These are phyloP conservation scores for Acleris cristana DNA, from an alignment of 2,888 invertebrate genomes.

Conservation along the genomic window DNA sequence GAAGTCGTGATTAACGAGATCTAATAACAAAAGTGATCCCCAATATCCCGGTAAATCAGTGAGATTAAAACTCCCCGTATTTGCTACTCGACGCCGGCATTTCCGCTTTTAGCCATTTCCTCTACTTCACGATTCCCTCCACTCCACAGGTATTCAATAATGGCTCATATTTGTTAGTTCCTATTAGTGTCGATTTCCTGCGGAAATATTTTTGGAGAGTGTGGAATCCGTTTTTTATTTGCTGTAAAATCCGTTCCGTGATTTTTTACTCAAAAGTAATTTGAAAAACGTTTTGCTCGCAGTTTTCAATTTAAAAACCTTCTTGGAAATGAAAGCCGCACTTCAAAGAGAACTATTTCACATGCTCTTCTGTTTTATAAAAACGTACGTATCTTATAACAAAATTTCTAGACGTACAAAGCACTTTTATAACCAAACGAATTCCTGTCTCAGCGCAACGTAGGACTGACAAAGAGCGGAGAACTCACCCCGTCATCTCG, in stretches of 20 bases:
- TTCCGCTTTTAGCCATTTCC: slow-evolving; percentile 11
- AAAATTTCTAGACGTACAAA: slow-evolving; percentile 18
- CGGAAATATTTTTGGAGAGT: not conserved
- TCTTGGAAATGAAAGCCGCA: not conserved
- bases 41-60: slow-evolving; percentile 10
- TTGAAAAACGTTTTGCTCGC: no score
- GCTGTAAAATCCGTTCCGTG: not conserved
- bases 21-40: slow-evolving; percentile 9
- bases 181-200: slow-evolving; percentile 2
- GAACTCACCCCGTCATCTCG: slow-evolving; percentile 4
- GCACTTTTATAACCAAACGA: slow-evolving; percentile 34
- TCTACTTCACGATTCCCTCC: slow-evolving; percentile 9
- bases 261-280: no score
- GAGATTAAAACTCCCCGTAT: slow-evolving; percentile 21
- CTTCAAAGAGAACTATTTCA: not conserved
- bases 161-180: not conserved
- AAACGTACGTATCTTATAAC: not conserved
- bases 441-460: slow-evolving; percentile 20
- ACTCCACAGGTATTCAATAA: slow-evolving; percentile 1
- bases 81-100: slow-evolving; percentile 25
- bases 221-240: not conserved
- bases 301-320: not conserved
- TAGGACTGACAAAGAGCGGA: slow-evolving; percentile 10
- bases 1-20: slow-evolving; percentile 1
- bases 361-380: not conserved